A percentile compares a stretch with the other conserved stretches of the same genome.
These are phyloP conservation scores for Folsomia candida DNA, from an alignment of 2,888 invertebrate genomes.

Conservation along the genomic window DNA sequence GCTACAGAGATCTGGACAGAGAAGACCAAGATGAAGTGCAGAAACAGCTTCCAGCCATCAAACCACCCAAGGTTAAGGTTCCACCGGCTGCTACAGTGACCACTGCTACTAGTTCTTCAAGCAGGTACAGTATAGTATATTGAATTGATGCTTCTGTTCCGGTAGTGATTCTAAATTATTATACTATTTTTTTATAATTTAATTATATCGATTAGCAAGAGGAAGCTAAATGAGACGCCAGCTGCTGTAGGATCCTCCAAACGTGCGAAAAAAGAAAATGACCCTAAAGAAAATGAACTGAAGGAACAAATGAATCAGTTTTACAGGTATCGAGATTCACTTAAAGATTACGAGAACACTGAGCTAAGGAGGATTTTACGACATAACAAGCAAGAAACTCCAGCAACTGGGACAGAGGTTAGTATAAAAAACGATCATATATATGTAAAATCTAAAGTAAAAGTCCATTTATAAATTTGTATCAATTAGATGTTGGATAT, in stretches of 20 bases:
- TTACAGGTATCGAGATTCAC: slow-evolving; percentile 66
- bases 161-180: too few relatives aligned
- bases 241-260: slow-evolving; percentile 30
- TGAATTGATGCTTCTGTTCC: too few relatives aligned
- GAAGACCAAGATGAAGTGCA: slow-evolving; percentile 70
- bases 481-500: slow-evolving; percentile 68
- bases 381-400: slow-evolving; percentile 69
- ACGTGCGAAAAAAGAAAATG: slow-evolving; percentile 44
- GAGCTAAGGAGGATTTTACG: slow-evolving; percentile 67
- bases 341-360: slow-evolving; percentile 59
- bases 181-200: slow-evolving; percentile 11
- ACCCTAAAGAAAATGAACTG: slow-evolving; percentile 52
- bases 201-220: slow-evolving; percentile 17
- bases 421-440: not conserved
- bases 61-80: slow-evolving; percentile 6
- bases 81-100: not conserved
- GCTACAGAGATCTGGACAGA: slow-evolving; percentile 66
- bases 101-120: not conserved
- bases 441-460: not conserved
- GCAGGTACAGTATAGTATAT: not conserved
- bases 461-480: not conserved
- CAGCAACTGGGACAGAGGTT: slow-evolving; percentile 64
- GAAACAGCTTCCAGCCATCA: slow-evolving; percentile 61
- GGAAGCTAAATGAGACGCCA: slow-evolving; percentile 20
- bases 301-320: slow-evolving; percentile 71